phyloP scores from a whole-genome alignment of 2,888 invertebrate genomes.

The Dasysyrphus albostriatus region DNA sequence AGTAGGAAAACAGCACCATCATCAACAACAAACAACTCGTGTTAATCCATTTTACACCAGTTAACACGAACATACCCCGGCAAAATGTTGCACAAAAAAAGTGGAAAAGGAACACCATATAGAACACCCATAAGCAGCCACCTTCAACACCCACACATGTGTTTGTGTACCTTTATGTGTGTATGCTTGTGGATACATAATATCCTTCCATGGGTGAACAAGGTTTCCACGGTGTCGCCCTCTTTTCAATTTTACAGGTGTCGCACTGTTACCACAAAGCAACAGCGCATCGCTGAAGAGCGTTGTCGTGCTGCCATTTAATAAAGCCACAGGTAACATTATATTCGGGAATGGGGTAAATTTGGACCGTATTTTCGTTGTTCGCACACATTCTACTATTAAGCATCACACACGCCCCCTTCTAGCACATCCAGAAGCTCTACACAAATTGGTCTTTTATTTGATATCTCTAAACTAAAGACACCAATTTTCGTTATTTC shows the following conservation, averaged over 20 bases:
- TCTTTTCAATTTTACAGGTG: conserved; percentile 59
- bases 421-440: background rate
- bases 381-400: conserved; percentile 25
- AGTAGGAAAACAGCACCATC: conserved; percentile 51
- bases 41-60: conserved; percentile 73
- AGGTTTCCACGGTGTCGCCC: conserved; percentile 58
- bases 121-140: background rate
- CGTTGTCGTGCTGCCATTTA: conserved; percentile 63
- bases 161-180: background rate
- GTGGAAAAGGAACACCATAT: background rate
- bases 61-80: conserved; percentile 62
- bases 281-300: conserved; percentile 38
- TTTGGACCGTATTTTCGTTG: conserved; percentile 39
- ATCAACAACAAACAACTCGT: conserved; percentile 71
- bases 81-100: conserved; percentile 48
- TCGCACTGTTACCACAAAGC: conserved; percentile 49
- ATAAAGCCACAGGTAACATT: conserved; percentile 65
- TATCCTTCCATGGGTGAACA: conserved; percentile 49
- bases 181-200: background rate
- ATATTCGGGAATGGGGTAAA: conserved; percentile 28
- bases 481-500: conserved; percentile 50
- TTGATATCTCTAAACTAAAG: conserved; percentile 60
- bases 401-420: background rate
- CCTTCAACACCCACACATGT: conserved; percentile 24
- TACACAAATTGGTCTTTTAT: conserved; percentile 56